Base-by-base conservation (phyloP, 2,888 invertebrate genomes). In the Boloria selene region DNA sequence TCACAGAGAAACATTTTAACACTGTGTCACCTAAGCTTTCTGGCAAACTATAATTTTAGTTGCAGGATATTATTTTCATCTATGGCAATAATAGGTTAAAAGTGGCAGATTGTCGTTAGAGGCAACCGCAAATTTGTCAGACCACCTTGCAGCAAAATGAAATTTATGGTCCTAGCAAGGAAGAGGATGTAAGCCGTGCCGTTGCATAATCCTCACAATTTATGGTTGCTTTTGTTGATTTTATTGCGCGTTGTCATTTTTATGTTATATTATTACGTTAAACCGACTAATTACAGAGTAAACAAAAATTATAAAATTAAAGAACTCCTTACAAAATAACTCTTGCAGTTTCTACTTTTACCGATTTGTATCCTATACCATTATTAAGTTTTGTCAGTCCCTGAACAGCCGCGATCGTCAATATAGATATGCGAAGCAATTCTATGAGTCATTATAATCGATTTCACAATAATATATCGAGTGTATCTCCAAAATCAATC, bases 71-170 rank as follows among this genome's bases (percentile, higher is more conserved):
- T 4, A 62, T 67, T 73, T 70, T 74, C 70, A 68, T 65, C 70
- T 72, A 73, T 70, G 72, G 69, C 66, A 65, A 54, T 70, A 75
- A 75, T 74, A 72, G 70, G 65, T 71, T 74, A 72, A 38, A 70
- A 75, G 73, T 74, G 73, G 71, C 70, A 73, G 74, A 71, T 74
- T 73, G 73, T 75, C 73, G 74, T 76, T 76, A 73, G 74, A 71
- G 71, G 75, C 84, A 80, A 90, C 90, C 90, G 91, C 91, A 91
- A 91, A 91, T 91, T 91, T 90, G 91, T 89, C 89, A 87, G 91
- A 90, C 91, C 91, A 91, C 91, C 91, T 91, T 90, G 90, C 88
- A 85, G 86, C 82, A 81, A 84, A 85, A 87, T 85, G 81, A 87
- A 87, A 91, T 91, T 90, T 92, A 92, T 90, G 85, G 84, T 81